Evolutionary conservation across 2,113 vertebrate species (phyloP), one percentile per base, ranked within the genome.

Genomic region (Empidonax alnorum): DNA sequence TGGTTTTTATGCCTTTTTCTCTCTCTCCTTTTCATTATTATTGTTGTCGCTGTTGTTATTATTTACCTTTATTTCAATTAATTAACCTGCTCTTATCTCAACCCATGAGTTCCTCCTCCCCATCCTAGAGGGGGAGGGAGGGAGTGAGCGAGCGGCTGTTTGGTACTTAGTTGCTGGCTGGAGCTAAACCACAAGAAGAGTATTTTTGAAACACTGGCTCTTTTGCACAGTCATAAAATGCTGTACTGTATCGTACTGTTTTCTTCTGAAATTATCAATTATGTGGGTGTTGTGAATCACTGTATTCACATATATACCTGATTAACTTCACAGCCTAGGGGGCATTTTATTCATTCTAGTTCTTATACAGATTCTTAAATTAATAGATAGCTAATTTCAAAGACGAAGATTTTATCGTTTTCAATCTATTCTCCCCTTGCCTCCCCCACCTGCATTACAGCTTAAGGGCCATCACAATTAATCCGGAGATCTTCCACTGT

Each of bases 251-350:
- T 12, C 2, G 3, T 15, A 62, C 28, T 6, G 3, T 24, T 82
- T 61, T 49, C 44, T 91, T 82, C 46, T 62, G 31, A 73, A 91
- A 82, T 65, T 22, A 35, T 25, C 49, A 74, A 5, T 69, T 58
- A 53, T 1, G 3, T 39, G 28, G 30, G 20, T 33, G 67, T 16
- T 5, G 3, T 24, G n/a, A 77, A 80, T 80, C 44, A 8, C 49
- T 31, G 14, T 9, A 46, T 30, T 52, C 53, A n/a, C 2, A 3
- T 5, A 24, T 0, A 1, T 15, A 83, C 0, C 2, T 50, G 47
- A 71, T 52, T 65, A 84, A 55, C 41, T 53, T 74, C 72, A 73
- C 10, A 55, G 62, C 1, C 2, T 11, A 79, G 3, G 9, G 47
- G 76, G n/a, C 8, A 20, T 41, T 84, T 75, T 30, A 67, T 49